Evolutionary conservation across 2,113 vertebrate species (phyloP).

Genomic region (Pteropus alecto): DNA sequence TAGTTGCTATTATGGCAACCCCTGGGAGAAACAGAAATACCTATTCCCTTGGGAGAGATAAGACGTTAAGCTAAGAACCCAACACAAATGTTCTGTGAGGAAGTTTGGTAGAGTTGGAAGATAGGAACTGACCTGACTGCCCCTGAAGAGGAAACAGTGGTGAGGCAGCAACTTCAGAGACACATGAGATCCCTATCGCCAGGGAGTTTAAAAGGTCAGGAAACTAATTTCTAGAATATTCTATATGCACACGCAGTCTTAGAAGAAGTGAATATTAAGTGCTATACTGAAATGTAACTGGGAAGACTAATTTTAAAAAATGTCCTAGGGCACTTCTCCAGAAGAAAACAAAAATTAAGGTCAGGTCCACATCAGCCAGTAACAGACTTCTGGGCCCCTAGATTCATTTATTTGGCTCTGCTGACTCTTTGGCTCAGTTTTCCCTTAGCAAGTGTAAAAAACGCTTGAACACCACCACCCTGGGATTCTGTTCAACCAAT

Average conservation of each 20-base stretch:
- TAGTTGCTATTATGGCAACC: conserved; percentile 34
- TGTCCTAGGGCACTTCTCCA: conserved; percentile 63
- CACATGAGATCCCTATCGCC: neutral
- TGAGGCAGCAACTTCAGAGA: neutral
- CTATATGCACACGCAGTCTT: neutral
- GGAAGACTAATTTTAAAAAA: conserved; percentile 42
- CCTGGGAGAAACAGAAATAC: conserved; percentile 49
- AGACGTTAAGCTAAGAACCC: conserved; percentile 15
- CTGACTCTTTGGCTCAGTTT: conserved; percentile 62
- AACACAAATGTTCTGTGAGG: neutral
- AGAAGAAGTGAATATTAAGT: neutral
- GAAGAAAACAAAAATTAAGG: conserved; percentile 72
- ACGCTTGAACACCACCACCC: conserved; percentile 72
- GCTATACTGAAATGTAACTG: neutral
- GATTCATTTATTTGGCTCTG: conserved; percentile 70
- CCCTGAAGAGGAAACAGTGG: neutral
- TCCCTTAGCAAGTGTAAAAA: conserved; percentile 79
- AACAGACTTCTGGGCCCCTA: conserved; percentile 66
- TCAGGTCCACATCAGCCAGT: conserved; percentile 69
- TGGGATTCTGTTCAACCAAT: conserved; percentile 74
- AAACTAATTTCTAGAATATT: conserved; percentile 5
- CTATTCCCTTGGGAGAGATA: conserved; percentile 10
- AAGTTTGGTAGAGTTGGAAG: neutral
- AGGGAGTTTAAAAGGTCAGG: neutral
- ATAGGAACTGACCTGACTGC: neutral